Percentiles rank a stretch among this genome's conserved stretches.
Conservation (phyloP, 2,888 invertebrate genomes). For the Cremastobaeus sp. region DNA sequence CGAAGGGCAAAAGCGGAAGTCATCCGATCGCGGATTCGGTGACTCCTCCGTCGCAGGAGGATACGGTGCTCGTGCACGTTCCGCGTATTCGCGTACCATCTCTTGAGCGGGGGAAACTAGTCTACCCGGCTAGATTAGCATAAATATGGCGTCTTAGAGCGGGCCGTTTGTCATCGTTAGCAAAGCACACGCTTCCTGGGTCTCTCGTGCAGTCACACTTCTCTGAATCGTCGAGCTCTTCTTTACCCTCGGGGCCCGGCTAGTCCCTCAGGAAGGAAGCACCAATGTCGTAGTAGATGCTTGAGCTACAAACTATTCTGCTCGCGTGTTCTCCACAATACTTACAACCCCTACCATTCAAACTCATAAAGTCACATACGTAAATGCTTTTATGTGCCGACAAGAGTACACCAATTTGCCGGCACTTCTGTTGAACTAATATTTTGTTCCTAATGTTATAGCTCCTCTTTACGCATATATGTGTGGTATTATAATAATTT, state of each 20-base stretch:
- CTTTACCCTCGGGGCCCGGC: conserved; percentile 68
- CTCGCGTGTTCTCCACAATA: conserved; percentile 56
- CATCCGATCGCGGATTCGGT: conserved; percentile 61
- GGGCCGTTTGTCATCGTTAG: conserved; percentile 78
- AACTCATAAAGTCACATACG: conserved; percentile 56
- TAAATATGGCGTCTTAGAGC: conserved; percentile 78
- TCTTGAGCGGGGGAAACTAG: conserved; percentile 60
- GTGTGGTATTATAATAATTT: background rate
- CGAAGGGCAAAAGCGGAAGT: conserved; percentile 48
- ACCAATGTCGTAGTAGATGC: conserved; percentile 70
- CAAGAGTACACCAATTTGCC: conserved; percentile 38
- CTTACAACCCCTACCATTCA: conserved; percentile 45
- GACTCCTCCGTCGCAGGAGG: conserved; percentile 58
- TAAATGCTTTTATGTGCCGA: conserved; percentile 47
- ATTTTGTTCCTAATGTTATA: conserved; percentile 17
- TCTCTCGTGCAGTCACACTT: conserved; percentile 74
- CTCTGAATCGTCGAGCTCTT: conserved; percentile 72
- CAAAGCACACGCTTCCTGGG: conserved; percentile 79
- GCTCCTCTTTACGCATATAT: background rate
- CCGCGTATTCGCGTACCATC: conserved; percentile 57
- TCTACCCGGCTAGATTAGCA: conserved; percentile 75
- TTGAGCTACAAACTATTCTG: conserved; percentile 58
- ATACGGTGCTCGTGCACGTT: conserved; percentile 58
- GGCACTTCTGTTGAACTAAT: conserved; percentile 35
- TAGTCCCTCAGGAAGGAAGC: conserved; percentile 74